Conservation (phyloP, 2,797 vertebrate genomes). For the Hybognathus amarus region DNA sequence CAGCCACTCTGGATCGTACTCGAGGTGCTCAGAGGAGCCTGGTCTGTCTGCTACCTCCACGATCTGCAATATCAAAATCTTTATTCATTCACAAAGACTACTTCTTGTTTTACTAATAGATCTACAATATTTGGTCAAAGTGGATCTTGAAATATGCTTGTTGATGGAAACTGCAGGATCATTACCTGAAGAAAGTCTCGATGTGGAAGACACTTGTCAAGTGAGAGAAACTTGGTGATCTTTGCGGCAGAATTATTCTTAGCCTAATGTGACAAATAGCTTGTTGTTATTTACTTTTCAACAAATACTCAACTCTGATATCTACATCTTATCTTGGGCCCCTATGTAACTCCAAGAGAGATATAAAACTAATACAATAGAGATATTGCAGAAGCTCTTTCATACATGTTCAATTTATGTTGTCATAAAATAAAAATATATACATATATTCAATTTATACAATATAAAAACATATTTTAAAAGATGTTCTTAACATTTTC, state of each 20-base stretch:
- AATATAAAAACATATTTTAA: background rate
- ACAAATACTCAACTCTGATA: background rate
- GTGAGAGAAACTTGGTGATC: slow-evolving; percentile 93
- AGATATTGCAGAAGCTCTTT: background rate
- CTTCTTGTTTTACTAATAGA: background rate
- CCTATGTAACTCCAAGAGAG: background rate
- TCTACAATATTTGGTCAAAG: background rate
- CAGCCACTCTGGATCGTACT: slow-evolving; percentile 96
- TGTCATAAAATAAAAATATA: no score
- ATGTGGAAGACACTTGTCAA: slow-evolving; percentile 96
- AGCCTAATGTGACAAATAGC: slow-evolving; percentile 64
- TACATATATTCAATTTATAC: background rate
- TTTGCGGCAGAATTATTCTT: slow-evolving; percentile 80
- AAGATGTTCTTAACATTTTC: background rate
- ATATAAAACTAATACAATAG: background rate
- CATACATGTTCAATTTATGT: background rate
- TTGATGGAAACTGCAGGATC: background rate
- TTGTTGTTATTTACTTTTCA: background rate
- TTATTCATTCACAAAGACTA: background rate
- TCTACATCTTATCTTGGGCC: background rate
- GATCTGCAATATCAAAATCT: slow-evolving; percentile 75
- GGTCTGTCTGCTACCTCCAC: slow-evolving; percentile 90
- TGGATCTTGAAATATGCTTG: background rate
- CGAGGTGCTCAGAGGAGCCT: slow-evolving; percentile 82
- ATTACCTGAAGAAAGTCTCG: slow-evolving; percentile 96